A percentile compares a stretch with the other conserved stretches of the same genome.
Conservation (phyloP, 2,113 vertebrate species). For the Pycnonotus jocosus region DNA sequence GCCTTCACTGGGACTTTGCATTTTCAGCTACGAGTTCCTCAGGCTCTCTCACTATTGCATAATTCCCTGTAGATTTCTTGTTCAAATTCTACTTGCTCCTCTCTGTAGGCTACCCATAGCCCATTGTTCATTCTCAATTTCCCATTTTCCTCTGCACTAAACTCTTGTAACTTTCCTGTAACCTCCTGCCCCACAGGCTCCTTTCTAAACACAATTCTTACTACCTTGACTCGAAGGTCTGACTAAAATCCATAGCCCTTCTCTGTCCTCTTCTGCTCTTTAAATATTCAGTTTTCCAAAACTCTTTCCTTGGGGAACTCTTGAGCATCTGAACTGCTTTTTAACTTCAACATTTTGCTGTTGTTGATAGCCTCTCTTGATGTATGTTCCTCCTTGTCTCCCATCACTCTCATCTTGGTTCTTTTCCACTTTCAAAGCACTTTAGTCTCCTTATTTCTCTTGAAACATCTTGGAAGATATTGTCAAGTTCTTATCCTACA, state of each 20-base stretch:
- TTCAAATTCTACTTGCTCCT: not conserved
- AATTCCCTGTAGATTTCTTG: not conserved
- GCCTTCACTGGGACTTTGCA: not conserved
- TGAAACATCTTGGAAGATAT: not conserved
- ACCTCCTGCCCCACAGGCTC: not conserved
- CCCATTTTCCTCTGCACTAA: not conserved
- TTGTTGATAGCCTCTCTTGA: not conserved
- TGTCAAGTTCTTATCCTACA: not conserved
- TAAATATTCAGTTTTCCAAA: not conserved
- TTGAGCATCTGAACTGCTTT: not conserved
- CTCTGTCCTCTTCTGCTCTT: not conserved
- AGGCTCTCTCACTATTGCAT: not conserved
- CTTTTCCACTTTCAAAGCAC: not conserved
- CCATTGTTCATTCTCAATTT: not conserved
- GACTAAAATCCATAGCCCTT: not conserved
- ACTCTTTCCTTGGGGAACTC: not conserved
- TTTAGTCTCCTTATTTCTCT: not conserved
- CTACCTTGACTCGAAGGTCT: not conserved
- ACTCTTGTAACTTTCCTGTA: not conserved
- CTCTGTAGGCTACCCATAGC: not conserved
- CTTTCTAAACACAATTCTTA: not conserved
- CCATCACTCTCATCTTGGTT: not conserved
- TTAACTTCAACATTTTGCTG: not conserved
- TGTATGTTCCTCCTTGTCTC: not conserved
- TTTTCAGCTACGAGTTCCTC: not conserved